Evolutionary conservation across 1,140 invertebrate species (phyloP).

Genomic region (Apis florea): DNA sequence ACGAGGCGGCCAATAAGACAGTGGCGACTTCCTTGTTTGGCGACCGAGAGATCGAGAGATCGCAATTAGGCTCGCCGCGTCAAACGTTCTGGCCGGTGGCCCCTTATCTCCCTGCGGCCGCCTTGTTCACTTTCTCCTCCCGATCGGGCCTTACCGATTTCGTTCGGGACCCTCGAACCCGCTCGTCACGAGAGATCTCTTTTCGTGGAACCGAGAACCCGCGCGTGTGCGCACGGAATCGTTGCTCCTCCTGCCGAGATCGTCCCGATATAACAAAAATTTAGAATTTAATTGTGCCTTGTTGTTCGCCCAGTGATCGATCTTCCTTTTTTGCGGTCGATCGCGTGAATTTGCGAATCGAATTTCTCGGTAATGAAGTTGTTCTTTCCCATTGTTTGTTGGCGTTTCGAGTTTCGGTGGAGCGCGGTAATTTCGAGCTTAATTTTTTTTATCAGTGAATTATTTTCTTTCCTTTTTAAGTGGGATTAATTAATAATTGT

Average conservation of each 20-base stretch:
- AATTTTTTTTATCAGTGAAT: no score
- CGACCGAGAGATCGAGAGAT: conserved; percentile 63
- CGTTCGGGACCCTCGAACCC: conserved; percentile 37
- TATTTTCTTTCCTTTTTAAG: no score
- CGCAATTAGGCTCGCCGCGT: conserved; percentile 70
- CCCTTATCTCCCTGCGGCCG: conserved; percentile 64
- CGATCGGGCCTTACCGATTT: conserved; percentile 58
- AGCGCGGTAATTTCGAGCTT: no score
- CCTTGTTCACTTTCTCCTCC: conserved; percentile 70
- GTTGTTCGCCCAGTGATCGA: no score
- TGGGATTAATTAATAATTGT: no score
- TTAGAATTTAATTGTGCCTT: not conserved
- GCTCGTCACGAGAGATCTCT: conserved; percentile 31
- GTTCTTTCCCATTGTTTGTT: no score
- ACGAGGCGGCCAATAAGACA: conserved; percentile 60
- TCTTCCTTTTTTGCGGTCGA: no score
- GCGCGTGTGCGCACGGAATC: not conserved
- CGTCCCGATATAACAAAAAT: not conserved
- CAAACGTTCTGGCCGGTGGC: conserved; percentile 65
- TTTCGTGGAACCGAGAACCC: conserved; percentile 17
- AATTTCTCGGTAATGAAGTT: not conserved
- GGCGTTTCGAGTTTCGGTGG: no score
- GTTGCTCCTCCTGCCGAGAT: not conserved
- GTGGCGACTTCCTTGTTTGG: conserved; percentile 69
- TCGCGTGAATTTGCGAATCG: not conserved